Percentiles rank a stretch among this genome's conserved stretches.
Conservation (phyloP, 2,113 vertebrate species). For the Paradoxurus hermaphroditus region DNA sequence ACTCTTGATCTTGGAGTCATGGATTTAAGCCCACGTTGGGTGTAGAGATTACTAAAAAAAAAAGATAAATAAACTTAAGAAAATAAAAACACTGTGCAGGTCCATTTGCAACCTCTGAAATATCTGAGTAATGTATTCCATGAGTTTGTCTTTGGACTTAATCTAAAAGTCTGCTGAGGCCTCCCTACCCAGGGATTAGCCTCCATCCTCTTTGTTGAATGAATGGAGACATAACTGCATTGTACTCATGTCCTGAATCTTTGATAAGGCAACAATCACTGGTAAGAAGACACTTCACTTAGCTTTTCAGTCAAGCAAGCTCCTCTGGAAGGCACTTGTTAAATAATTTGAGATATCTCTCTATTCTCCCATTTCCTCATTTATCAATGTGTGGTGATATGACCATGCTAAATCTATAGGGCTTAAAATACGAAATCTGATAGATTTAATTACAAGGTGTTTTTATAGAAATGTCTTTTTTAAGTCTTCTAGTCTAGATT, state of each 20-base stretch:
- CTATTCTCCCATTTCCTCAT: neutral
- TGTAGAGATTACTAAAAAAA: neutral
- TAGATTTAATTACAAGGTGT: neutral
- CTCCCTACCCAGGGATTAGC: neutral
- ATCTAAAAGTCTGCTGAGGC: neutral
- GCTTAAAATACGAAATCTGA: neutral
- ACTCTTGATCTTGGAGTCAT: neutral
- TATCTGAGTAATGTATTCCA: neutral
- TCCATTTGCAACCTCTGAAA: neutral
- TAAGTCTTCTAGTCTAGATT: neutral
- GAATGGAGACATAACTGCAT: neutral
- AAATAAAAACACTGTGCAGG: neutral
- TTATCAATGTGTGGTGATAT: neutral
- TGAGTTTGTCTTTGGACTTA: neutral
- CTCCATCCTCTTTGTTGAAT: neutral
- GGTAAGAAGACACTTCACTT: neutral
- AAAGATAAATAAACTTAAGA: neutral
- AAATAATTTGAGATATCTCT: neutral
- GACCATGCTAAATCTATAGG: neutral
- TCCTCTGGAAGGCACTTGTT: neutral
- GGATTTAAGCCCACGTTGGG: neutral
- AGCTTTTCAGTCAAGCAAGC: neutral
- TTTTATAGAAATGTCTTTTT: neutral
- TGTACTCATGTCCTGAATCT: neutral
- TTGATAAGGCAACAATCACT: neutral